A percentile compares a stretch with the other conserved stretches of the same genome.
Evolutionary conservation across 2,113 vertebrate species (phyloP).

Genomic region (Vombatus ursinus): DNA sequence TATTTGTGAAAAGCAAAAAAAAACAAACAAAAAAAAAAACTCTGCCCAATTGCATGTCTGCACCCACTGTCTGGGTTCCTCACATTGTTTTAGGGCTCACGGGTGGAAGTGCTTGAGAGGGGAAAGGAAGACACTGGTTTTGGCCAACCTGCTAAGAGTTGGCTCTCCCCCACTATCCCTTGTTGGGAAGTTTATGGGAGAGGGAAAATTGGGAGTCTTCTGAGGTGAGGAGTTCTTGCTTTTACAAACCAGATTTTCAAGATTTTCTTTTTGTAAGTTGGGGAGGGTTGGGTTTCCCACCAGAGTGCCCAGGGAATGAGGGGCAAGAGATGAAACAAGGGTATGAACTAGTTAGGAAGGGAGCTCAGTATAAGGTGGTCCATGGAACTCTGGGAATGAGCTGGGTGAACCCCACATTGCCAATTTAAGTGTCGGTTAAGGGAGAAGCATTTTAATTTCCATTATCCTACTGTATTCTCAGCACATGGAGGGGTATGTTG

Average conservation of each 20-base stretch:
- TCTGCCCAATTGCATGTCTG: neutral
- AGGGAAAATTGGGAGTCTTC: neutral
- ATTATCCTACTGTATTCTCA: neutral
- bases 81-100: neutral
- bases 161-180: neutral
- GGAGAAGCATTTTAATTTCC: neutral
- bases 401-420: neutral
- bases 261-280: neutral
- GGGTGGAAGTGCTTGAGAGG: neutral
- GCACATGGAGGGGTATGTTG: neutral
- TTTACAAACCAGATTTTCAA: neutral
- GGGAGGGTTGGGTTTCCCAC: neutral
- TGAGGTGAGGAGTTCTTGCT: neutral
- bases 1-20: neutral
- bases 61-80: neutral
- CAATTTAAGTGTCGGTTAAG: neutral
- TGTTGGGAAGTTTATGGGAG: neutral
- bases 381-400: neutral
- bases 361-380: neutral
- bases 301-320: neutral
- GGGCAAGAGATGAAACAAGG: neutral
- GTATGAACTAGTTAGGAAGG: neutral
- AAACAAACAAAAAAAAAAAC: no score
- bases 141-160: neutral
- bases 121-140: neutral